A percentile compares a stretch with the other conserved stretches of the same genome.
These are phyloP conservation scores for Dromaius novaehollandiae DNA, from an alignment of 2,113 vertebrate genomes.

Conservation along the genomic window DNA sequence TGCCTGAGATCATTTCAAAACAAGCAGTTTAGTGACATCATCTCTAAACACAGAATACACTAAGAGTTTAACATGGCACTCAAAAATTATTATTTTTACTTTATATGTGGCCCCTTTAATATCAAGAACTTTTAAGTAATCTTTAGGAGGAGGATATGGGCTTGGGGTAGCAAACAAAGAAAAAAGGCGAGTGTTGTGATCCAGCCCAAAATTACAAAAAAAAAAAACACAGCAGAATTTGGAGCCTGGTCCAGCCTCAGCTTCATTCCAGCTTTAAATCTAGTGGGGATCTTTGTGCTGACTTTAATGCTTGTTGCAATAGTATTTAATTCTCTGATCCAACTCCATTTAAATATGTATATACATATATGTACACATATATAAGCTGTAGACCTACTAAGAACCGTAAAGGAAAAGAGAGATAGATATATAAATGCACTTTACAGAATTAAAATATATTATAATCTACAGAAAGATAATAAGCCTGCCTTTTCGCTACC, in stretches of 20 bases:
- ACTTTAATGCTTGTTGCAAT: neutral
- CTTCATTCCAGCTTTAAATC: slow-evolving; percentile 1
- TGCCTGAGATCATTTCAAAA: neutral
- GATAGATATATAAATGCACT: neutral
- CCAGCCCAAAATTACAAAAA: neutral
- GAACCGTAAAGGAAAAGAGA: neutral
- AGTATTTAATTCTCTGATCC: neutral
- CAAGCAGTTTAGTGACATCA: neutral
- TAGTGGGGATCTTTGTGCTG: neutral
- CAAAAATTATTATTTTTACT: neutral
- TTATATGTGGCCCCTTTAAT: neutral
- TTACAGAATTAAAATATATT: neutral
- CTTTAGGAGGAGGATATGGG: neutral
- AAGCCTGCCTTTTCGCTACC: neutral
- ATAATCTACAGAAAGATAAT: neutral
- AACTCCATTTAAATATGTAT: neutral
- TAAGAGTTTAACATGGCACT: neutral
- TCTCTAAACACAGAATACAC: neutral
- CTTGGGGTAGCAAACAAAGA: neutral
- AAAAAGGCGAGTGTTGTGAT: neutral
- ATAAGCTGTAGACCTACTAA: neutral
- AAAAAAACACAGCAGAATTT: neutral
- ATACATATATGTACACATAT: neutral
- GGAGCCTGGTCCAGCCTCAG: neutral
- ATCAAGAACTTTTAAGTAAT: neutral